Base-by-base conservation (phyloP, 2,888 invertebrate genomes). In the Urechis unicinctus region DNA sequence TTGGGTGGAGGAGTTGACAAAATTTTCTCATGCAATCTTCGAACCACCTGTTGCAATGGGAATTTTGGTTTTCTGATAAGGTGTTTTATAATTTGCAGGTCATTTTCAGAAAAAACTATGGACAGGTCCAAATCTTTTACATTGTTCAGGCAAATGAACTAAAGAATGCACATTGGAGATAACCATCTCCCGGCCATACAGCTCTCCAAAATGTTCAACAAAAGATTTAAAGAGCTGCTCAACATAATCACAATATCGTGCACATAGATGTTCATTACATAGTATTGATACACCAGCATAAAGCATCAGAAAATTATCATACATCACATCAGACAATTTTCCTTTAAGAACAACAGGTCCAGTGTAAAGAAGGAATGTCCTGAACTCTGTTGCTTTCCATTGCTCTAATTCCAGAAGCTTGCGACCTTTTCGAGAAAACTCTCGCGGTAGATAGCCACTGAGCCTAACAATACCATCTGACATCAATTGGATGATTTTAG, bases 371-470 rank as follows among this genome's bases (percentile, higher is more conserved):
- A 68, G 46, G 53, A 66, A 68, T 50, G 60, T 63, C 9, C 68
- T 41, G 42, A 61, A 65, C 43, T 68, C 66, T 29, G 66, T 63
- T 5, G 66, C 67, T 54, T 68, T 68, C 68, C 66, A 68, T 25
- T 61, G 46, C n/a, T 68, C 63, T 24, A 65, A 36, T 22, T 65
- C 61, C 44, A 6, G 4, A 13, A 67, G 48, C 9, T 52, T 26
- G 28, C 68, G 42, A 13, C 61, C 57, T 47, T 66, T 66, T 41
- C 64, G 31, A 6, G 54, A 36, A 58, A 66, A 68, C 50, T 64
- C 64, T n/a, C 49, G 46, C 42, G 64, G 61, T 24, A 67, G 26
- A 30, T 50, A 48, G 24, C 6, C 63, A 30, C 6, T 56, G 49
- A 22, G 9, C 44, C 13, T 63, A 57, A 30, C 45, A 9, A 52